Base-by-base conservation (phyloP, 1,140 invertebrate genomes). In the Drosophila watanabei region DNA sequence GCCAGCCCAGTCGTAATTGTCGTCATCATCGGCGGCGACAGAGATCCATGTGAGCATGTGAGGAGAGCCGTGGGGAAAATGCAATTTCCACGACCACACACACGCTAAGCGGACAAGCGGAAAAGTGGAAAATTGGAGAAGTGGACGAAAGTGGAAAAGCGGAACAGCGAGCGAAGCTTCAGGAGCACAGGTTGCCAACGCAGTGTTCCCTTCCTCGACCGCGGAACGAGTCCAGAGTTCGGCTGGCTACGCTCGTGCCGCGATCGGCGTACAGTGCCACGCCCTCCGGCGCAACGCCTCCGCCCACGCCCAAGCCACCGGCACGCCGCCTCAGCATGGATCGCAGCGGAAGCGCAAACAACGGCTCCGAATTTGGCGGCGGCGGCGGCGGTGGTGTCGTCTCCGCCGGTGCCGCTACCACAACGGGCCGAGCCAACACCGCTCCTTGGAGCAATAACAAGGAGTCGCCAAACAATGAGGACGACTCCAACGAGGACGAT, bases 371-470 rank as follows among this genome's bases (percentile, higher is more conserved):
- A 64, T 90, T 92, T 51, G 80, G 73, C 35, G 54, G 77, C 48
- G 48, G 77, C 45, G 56, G 62, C 41, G 46, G 58, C 8, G 72
- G n/a, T 24, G 72, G n/a, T 24, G 24, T 24, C 49, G 49, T 18
- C 5, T n/a, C 46, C 57, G 69, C 52, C 7, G 56, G 64, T 41
- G 52, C 71, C 10, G 59, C 68, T 16, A n/a, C 72, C 4, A 43
- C 13, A 9, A 51, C 57, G 28, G 58, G 70, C 6, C 61, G 65
- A 37, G 43, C 73, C 13, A 78, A 76, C 16, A 64, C 79, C 41
- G 70, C 85, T n/a, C 85, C 88, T 8, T 92, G 91, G 91, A 75
- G 75, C 48, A 91, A 92, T 60, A 85, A 92, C 75, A 92, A 92
- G 61, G 91, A 92, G 65, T 91, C 88, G 45, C 81, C 91, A 7